These are phyloP conservation scores for Orcinus orca DNA, from an alignment of 2,113 vertebrate genomes.

Conservation along the genomic window DNA sequence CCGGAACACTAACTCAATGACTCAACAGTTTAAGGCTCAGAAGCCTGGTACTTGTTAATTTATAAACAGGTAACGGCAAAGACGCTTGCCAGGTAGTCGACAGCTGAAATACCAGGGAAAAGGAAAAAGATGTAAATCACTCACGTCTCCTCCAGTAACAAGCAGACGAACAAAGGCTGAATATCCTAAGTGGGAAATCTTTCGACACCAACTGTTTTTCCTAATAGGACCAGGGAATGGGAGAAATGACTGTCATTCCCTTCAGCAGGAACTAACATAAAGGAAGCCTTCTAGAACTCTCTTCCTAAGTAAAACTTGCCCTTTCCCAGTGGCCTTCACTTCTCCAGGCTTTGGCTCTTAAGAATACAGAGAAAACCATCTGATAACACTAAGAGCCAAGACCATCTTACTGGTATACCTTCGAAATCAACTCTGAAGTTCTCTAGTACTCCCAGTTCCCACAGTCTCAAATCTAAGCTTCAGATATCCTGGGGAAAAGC, in stretches of 20 bases:
- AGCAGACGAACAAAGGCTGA: neutral
- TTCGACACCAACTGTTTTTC: neutral
- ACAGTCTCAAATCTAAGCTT: neutral
- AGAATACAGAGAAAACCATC: neutral
- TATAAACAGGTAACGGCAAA: conserved; percentile 5
- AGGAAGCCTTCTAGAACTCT: neutral
- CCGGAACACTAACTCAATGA: neutral
- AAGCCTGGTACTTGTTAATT: neutral
- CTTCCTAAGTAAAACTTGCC: neutral
- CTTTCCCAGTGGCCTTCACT: conserved; percentile 8
- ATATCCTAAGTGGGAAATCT: neutral
- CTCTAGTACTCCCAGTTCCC: neutral
- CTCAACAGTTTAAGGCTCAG: conserved; percentile 14
- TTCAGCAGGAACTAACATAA: neutral
- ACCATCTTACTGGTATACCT: neutral
- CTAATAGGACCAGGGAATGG: neutral
- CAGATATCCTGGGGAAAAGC: neutral
- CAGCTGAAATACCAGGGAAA: neutral
- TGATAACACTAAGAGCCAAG: neutral
- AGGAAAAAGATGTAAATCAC: neutral
- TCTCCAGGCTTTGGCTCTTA: neutral
- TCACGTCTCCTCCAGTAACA: neutral
- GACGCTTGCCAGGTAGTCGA: neutral
- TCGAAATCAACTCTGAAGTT: neutral
- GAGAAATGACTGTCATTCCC: neutral